Evolutionary conservation across 2,888 invertebrate species (phyloP).

Genomic region (Rhimphoctona megacephalus): DNA sequence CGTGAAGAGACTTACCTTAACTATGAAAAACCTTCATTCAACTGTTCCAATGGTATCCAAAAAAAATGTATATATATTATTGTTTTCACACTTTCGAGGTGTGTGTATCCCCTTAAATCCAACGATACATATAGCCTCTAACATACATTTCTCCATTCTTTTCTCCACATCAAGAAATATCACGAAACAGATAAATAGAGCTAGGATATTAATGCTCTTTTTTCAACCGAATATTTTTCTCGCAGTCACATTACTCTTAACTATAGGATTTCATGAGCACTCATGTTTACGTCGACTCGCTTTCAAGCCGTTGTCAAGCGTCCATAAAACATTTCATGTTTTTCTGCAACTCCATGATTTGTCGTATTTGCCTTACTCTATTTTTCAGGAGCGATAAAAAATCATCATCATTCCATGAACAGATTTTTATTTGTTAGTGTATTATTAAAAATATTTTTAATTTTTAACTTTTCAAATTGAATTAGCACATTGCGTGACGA

Average conservation of each 20-base stretch:
- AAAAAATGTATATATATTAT: too few relatives aligned
- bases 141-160: not conserved
- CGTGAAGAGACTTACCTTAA: too few relatives aligned
- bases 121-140: not conserved
- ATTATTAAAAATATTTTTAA: not conserved
- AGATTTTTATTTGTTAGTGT: not conserved
- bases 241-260: not conserved
- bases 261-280: not conserved
- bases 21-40: too few relatives aligned
- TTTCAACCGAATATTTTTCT: not conserved
- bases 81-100: too few relatives aligned
- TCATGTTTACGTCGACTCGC: not conserved
- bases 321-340: not conserved
- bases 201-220: not conserved
- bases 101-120: not conserved
- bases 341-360: not conserved
- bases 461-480: not conserved
- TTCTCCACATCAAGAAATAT: not conserved
- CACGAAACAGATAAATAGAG: not conserved
- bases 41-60: too few relatives aligned
- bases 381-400: not conserved
- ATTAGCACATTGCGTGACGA: not conserved
- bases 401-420: not conserved
- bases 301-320: constrained; percentile 4
- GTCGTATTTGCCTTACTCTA: not conserved